Conservation (phyloP, 2,797 vertebrate species). For the Bufotes viridis region DNA sequence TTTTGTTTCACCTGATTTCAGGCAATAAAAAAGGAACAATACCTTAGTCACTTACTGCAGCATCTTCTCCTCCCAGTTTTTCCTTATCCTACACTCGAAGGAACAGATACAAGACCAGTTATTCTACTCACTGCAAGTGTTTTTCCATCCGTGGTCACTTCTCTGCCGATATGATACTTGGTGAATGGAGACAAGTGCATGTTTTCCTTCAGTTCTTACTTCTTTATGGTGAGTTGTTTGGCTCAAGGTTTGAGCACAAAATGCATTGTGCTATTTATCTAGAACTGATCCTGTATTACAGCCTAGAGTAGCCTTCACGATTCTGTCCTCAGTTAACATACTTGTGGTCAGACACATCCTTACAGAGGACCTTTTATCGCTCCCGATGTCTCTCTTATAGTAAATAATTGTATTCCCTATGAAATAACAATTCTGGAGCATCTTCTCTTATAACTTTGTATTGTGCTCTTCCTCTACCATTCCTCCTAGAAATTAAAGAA, state of each 20-base stretch:
- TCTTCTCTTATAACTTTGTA: too few relatives aligned
- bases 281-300: too few relatives aligned
- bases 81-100: neutral
- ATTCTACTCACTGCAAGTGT: neutral
- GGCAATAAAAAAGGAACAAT: neutral
- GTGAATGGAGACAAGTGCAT: neutral
- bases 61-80: neutral
- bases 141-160: neutral
- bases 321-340: too few relatives aligned
- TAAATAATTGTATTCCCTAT: too few relatives aligned
- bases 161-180: neutral
- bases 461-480: too few relatives aligned
- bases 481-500: too few relatives aligned
- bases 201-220: neutral
- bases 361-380: too few relatives aligned
- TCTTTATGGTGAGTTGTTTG: conserved; percentile 36
- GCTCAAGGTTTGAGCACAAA: neutral
- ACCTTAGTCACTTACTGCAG: neutral
- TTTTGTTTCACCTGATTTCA: conserved; percentile 26
- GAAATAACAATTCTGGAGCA: too few relatives aligned
- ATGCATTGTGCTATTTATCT: neutral
- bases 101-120: neutral
- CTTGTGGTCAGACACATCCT: too few relatives aligned
- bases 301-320: too few relatives aligned
- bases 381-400: too few relatives aligned